Evolutionary conservation across 2,888 invertebrate species (phyloP).

Genomic region (Cephus sareptanus): DNA sequence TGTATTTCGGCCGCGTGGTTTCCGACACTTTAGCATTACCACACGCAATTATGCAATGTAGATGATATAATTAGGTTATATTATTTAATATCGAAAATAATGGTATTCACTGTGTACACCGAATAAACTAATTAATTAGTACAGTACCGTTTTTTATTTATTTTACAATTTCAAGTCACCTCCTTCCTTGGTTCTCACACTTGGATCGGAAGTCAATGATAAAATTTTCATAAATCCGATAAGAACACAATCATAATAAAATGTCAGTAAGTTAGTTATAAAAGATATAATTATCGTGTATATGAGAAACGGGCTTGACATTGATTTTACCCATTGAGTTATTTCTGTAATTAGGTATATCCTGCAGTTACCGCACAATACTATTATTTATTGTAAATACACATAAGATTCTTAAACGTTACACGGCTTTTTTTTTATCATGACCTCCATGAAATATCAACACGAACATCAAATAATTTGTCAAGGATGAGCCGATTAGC

Average conservation of each 20-base stretch:
- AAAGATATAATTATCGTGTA: neutral
- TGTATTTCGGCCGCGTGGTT: conserved; percentile 30
- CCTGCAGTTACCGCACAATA: conserved; percentile 28
- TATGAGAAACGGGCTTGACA: conserved; percentile 16
- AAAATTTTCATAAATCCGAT: neutral
- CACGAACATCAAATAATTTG: neutral
- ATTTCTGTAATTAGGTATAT: conserved; percentile 22
- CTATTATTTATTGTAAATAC: neutral
- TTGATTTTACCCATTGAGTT: conserved; percentile 14
- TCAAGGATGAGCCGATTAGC: neutral
- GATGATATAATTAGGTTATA: neutral
- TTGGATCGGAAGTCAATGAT: neutral
- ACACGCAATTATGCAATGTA: conserved; percentile 11
- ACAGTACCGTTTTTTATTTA: neutral
- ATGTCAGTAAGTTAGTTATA: neutral
- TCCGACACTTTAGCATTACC: conserved; percentile 27
- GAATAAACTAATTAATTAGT: neutral
- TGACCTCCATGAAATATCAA: conserved; percentile 29
- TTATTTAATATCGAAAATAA: neutral
- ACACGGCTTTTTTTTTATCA: conserved; percentile 34
- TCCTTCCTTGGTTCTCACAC: neutral
- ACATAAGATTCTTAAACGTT: conserved; percentile 18
- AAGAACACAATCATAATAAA: neutral
- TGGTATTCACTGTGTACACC: neutral
- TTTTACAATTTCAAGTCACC: neutral